Base-by-base conservation (phyloP, 1,140 invertebrate species). In the Ips nitidus region DNA sequence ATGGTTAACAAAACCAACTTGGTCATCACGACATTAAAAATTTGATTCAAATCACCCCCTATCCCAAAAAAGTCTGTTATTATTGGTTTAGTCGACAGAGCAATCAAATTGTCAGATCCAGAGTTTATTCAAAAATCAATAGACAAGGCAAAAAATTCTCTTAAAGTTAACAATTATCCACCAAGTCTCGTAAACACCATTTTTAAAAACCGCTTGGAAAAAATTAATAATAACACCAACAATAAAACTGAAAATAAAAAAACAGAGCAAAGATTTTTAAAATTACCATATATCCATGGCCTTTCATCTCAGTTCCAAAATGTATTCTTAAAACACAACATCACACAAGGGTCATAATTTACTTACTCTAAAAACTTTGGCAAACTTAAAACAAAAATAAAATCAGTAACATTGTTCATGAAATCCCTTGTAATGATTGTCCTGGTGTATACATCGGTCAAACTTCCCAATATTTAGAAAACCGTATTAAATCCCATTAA, bases 401-500 rank as follows among this genome's bases (percentile, higher is more conserved):
- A 55, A 4, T 6, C 4, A 55, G 52, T 36, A 55, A 55, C 36
- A 37, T 55, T 6, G 22, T 55, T n/a, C 36, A 55, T 36, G 52
- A 55, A 55, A 55, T 55, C 4, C 7, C 52, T 6, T 55, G 37
- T 36, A 55, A 55, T 4, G 22, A 55, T 37, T 55, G 52, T 36
- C 4, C 4, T 55, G 52, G 7, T 4, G 52, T 55, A 4, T 55
- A 55, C 52, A 55, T 55, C 4, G 52, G 52, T 4, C 52, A 55
- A 55, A 55, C 52, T 4, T 5, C 52, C 4, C 52, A 55, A 55
- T 55, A 55, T 55, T 37, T 55, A 36, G 52, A 55, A 55, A 55
- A 55, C 37, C 7, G 7, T n/a, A 7, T 55, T 4, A 55, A 37
- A 55, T 5, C 4, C 52, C 7, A 55, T n/a, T 6, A 55, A 55